A percentile compares a stretch with the other conserved stretches of the same genome.
Evolutionary conservation across 2,888 invertebrate species (phyloP).

Genomic region (Drosophila basisetae): DNA sequence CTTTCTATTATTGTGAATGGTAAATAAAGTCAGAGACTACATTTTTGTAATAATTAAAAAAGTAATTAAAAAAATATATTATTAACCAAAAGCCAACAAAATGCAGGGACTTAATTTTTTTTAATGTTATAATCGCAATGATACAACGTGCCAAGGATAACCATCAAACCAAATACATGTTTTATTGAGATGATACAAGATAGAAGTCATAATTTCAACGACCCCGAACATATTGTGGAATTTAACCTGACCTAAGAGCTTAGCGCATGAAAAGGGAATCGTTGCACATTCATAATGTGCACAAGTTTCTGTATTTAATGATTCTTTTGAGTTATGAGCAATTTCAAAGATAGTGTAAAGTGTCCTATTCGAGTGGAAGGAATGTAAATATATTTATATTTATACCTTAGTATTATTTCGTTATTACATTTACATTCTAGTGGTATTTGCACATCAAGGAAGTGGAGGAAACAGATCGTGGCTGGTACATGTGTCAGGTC

Average conservation of each 20-base stretch:
- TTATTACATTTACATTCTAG: conserved; percentile 11
- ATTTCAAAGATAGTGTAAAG: not conserved
- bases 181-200: not conserved
- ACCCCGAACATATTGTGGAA: not conserved
- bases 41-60: not conserved
- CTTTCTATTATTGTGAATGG: no score
- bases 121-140: not conserved
- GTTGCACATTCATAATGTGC: not conserved
- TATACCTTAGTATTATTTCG: not conserved
- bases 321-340: not conserved
- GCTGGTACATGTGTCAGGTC: conserved; percentile 97
- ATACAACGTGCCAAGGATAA: not conserved
- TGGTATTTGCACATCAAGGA: conserved; percentile 96
- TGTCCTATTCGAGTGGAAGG: not conserved
- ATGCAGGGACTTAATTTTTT: not conserved
- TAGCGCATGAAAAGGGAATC: not conserved
- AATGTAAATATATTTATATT: no score
- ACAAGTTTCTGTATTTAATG: not conserved
- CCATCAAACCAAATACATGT: not conserved
- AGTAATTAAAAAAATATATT: not conserved
- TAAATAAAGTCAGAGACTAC: not conserved
- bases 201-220: not conserved
- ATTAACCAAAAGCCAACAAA: not conserved
- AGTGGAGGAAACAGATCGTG: conserved; percentile 94
- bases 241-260: not conserved